A percentile compares a stretch with the other conserved stretches of the same genome.
phyloP scores from a whole-genome alignment of 2,888 invertebrate species.

The Saturnia japonica region DNA sequence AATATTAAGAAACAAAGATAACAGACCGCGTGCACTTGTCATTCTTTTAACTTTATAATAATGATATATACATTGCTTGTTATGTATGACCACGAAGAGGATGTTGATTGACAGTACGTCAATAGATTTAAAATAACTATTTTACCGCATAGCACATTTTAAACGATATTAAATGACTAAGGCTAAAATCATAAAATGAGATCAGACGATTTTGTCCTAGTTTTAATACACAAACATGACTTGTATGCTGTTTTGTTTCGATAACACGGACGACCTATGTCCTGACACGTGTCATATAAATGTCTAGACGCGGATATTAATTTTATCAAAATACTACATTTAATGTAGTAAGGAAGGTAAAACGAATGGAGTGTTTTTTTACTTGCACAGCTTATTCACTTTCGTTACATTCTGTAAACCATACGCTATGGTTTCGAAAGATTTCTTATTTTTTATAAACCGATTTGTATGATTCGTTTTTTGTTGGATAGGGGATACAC shows the following conservation, averaged over 20 bases:
- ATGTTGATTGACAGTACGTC: not conserved
- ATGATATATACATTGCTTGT: conserved; percentile 17
- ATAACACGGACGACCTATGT: conserved; percentile 29
- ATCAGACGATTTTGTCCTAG: not conserved
- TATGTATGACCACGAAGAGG: not conserved
- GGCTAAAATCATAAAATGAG: not conserved
- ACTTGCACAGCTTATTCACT: not conserved
- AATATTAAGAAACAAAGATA: too few species aligned
- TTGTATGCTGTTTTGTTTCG: conserved; percentile 21
- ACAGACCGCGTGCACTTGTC: conserved; percentile 22
- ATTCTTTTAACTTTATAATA: conserved; percentile 5
- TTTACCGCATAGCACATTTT: not conserved
- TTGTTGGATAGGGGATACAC: too few species aligned
- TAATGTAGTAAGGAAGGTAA: not conserved
- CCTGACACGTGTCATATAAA: conserved; percentile 29
- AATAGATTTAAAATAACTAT: not conserved
- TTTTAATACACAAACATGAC: not conserved
- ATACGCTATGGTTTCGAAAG: too few species aligned
- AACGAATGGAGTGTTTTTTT: not conserved
- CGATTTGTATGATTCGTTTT: too few species aligned
- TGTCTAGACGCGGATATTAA: conserved; percentile 16
- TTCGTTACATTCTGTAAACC: not conserved
- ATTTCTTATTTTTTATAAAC: not conserved
- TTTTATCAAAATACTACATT: not conserved
- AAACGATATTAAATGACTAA: conserved; percentile 4